Percentiles rank a stretch among this genome's conserved stretches.
Evolutionary conservation across 2,888 invertebrate species (phyloP).

Genomic region (Cosmopolites sordidus): DNA sequence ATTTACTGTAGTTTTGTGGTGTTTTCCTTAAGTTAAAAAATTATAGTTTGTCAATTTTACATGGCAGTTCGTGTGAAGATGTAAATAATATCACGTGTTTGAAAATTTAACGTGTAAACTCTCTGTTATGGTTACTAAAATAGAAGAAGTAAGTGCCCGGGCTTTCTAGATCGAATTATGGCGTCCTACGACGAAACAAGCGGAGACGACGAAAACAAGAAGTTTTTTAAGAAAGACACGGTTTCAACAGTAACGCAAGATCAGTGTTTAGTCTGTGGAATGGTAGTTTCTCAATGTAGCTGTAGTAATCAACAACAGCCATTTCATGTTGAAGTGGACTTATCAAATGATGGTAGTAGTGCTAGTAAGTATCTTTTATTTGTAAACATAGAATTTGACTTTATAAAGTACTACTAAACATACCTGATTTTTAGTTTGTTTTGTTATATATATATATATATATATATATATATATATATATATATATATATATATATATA

Average conservation of each 20-base stretch:
- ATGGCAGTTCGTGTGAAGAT: slow-evolving; percentile 4
- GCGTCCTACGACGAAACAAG: slow-evolving; percentile 41
- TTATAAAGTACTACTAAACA: too few species aligned
- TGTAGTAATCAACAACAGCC: slow-evolving; percentile 31
- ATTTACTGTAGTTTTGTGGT: slow-evolving; percentile 34
- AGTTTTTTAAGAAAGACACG: slow-evolving; percentile 31
- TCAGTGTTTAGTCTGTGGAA: slow-evolving; percentile 30
- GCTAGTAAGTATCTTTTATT: slow-evolving; percentile 26
- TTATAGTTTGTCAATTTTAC: slow-evolving; percentile 7
- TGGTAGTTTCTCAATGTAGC: slow-evolving; percentile 29
- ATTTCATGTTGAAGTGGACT: slow-evolving; percentile 27
- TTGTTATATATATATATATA: too few species aligned
- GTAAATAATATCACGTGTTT: not conserved
- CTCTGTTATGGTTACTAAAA: slow-evolving; percentile 7
- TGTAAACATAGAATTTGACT: not conserved
- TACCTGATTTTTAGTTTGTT: too few species aligned
- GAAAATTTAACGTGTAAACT: slow-evolving; percentile 1
- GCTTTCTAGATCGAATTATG: slow-evolving; percentile 34
- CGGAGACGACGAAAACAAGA: slow-evolving; percentile 39
- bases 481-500: too few species aligned
- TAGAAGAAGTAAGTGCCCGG: slow-evolving; percentile 14
- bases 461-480: too few species aligned
- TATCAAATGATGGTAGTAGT: slow-evolving; percentile 31
- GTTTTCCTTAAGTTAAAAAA: slow-evolving; percentile 30
- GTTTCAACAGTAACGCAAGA: slow-evolving; percentile 21